Evolutionary conservation across 2,113 vertebrate species (phyloP), one percentile per base, ranked within the genome.

Genomic region (Lipophrys pholis): DNA sequence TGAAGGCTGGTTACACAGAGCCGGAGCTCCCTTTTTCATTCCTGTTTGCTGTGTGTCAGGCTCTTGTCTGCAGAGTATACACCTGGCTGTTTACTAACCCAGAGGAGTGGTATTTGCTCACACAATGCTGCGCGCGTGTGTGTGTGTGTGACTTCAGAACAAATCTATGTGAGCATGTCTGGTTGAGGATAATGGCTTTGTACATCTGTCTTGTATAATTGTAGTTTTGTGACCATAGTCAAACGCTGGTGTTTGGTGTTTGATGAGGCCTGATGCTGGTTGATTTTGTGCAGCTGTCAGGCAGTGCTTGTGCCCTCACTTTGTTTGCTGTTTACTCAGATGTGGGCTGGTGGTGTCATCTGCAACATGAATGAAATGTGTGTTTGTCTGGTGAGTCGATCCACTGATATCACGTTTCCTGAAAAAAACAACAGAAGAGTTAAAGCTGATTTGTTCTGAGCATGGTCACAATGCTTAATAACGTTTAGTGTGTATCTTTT

Each of bases 261-360:
- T 83, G 73, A 59, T 59, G 70, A 76, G 66, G 65, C 73, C 56
- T 61, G 62, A 48, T 77, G 57, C 45, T 71, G 64, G 63, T 61
- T 35, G 80, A 80, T 81, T 84, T 81, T 77, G 79, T 81, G 69
- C 82, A 84, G 78, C 84, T 89, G 83, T 72, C 67, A 48, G 49
- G 61, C 66, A 72, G 73, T 16, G 5, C 52, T 79, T 35, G 69
- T 11, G 74, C 52, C 51, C 6, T 0, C 43, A 41, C 61, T 73
- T 5, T 69, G 67, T 78, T 85, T 69, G 76, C 51, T 90, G 87
- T 91, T 90, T 91, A 78, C 76, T 83, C 85, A 84, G 82, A 85
- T 87, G 81, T 79, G 60, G 65, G 67, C 79, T 9, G 63, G 15
- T 39, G 69, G 58, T 86, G 83, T 87, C 75, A 76, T 78, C 67